Percentiles rank a stretch among this genome's conserved stretches.
Evolutionary conservation across 2,888 invertebrate species (phyloP).

Genomic region (Drosophila macrospina): DNA sequence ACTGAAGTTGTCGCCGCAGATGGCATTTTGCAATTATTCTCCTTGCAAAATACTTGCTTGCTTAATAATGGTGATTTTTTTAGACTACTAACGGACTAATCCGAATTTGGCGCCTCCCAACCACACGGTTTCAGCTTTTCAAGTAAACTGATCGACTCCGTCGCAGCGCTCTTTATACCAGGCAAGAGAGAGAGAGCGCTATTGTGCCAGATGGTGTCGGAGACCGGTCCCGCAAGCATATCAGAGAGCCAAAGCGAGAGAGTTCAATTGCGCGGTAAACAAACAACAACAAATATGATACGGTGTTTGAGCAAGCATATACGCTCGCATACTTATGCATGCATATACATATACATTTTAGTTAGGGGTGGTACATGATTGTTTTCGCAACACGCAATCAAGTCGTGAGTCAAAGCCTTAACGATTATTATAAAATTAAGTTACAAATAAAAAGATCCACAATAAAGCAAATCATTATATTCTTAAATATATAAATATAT

Average conservation of each 20-base stretch:
- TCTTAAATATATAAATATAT: not conserved
- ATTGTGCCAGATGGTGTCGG: constrained; percentile 1
- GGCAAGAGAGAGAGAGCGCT: not conserved
- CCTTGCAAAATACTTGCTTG: not conserved
- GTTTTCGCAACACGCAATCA: not conserved
- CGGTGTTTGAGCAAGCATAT: constrained; percentile 5
- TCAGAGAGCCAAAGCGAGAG: constrained; percentile 1
- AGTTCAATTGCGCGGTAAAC: not conserved
- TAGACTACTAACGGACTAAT: not conserved
- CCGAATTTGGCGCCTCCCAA: constrained; percentile 8
- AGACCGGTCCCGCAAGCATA: not conserved
- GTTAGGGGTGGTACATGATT: not conserved
- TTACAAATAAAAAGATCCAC: not conserved
- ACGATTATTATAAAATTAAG: not conserved
- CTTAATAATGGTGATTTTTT: not conserved
- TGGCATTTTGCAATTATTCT: constrained; percentile 33
- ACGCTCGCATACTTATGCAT: not conserved
- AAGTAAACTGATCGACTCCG: constrained; percentile 32
- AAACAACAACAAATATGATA: constrained; percentile 5
- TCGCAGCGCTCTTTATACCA: constrained; percentile 16
- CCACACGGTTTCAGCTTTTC: constrained; percentile 12
- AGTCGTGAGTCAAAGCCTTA: constrained; percentile 24
- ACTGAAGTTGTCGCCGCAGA: constrained; percentile 59
- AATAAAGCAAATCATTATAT: not conserved
- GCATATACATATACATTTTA: not conserved